A percentile compares a stretch with the other conserved stretches of the same genome.
Conservation (phyloP, 2,888 invertebrate species). For the Latrodectus hesperus region DNA sequence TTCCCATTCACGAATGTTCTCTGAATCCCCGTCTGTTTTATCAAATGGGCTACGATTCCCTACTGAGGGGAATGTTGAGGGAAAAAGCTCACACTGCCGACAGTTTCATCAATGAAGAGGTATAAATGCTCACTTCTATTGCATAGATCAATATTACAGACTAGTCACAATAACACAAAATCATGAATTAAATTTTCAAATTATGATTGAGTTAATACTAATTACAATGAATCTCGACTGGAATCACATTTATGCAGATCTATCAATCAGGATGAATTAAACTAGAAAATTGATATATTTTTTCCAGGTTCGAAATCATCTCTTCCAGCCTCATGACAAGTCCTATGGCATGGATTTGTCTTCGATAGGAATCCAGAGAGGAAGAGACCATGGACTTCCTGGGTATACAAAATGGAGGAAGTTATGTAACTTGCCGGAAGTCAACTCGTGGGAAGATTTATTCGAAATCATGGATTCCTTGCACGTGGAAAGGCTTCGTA, state of each 20-base stretch:
- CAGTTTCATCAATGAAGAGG: slow-evolving; percentile 55
- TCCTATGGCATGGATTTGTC: slow-evolving; percentile 87
- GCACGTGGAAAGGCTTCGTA: slow-evolving; percentile 69
- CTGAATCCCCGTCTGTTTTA: slow-evolving; percentile 62
- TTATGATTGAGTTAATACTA: too few species aligned
- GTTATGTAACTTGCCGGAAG: slow-evolving; percentile 82
- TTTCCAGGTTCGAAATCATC: slow-evolving; percentile 80
- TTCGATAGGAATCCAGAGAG: slow-evolving; percentile 90
- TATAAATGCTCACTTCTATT: neutral
- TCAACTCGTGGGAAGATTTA: slow-evolving; percentile 81
- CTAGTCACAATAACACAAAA: too few species aligned
- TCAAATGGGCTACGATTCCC: slow-evolving; percentile 54
- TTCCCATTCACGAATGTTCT: slow-evolving; percentile 55
- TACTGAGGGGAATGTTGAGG: slow-evolving; percentile 50
- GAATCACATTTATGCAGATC: too few species aligned
- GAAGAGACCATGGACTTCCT: slow-evolving; percentile 90
- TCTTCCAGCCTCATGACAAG: slow-evolving; percentile 78
- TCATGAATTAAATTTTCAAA: too few species aligned
- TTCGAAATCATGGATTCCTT: slow-evolving; percentile 79
- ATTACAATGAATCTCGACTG: too few species aligned
- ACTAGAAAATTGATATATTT: neutral
- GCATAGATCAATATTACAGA: too few species aligned
- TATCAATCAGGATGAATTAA: too few species aligned
- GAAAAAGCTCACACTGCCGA: slow-evolving; percentile 47
- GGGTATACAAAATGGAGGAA: slow-evolving; percentile 85